Evolutionary conservation across 2,888 invertebrate genomes (phyloP).

Genomic region (Drepana falcataria): DNA sequence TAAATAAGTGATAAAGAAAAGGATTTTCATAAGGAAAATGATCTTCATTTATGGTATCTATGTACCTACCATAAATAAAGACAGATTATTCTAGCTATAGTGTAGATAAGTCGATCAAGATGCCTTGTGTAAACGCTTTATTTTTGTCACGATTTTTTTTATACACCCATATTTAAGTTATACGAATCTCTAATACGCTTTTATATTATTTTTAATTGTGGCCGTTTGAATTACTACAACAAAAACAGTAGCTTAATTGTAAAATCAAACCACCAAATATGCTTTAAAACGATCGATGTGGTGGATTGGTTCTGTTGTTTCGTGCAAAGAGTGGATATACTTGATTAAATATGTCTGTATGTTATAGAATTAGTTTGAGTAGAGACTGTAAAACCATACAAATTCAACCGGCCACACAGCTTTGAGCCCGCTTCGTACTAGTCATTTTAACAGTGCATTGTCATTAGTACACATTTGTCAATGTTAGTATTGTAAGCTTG

Average conservation of each 20-base stretch:
- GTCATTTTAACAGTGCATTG: constrained; percentile 54
- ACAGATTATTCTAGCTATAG: too few relatives aligned
- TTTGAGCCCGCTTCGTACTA: constrained; percentile 36
- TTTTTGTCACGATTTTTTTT: constrained; percentile 14
- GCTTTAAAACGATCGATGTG: too few relatives aligned
- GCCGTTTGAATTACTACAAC: constrained; percentile 11
- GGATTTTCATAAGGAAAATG: too few relatives aligned
- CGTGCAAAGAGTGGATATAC: too few relatives aligned
- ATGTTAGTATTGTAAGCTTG: constrained; percentile 33
- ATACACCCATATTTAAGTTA: constrained; percentile 8
- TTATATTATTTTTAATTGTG: constrained; percentile 9
- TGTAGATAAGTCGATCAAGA: constrained; percentile 16
- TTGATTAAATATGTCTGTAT: too few relatives aligned
- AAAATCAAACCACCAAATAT: neutral
- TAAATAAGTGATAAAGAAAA: too few relatives aligned
- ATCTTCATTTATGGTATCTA: too few relatives aligned
- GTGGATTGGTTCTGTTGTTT: too few relatives aligned
- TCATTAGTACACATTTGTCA: constrained; percentile 19
- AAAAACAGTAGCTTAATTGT: neutral
- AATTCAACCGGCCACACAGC: neutral
- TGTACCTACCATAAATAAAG: too few relatives aligned
- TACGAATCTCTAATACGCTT: constrained; percentile 26
- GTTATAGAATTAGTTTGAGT: too few relatives aligned
- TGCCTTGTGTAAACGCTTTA: constrained; percentile 34
- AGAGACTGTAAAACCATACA: neutral